Conservation (phyloP, 1,140 invertebrate species). For the Teleopsis dalmanni region DNA sequence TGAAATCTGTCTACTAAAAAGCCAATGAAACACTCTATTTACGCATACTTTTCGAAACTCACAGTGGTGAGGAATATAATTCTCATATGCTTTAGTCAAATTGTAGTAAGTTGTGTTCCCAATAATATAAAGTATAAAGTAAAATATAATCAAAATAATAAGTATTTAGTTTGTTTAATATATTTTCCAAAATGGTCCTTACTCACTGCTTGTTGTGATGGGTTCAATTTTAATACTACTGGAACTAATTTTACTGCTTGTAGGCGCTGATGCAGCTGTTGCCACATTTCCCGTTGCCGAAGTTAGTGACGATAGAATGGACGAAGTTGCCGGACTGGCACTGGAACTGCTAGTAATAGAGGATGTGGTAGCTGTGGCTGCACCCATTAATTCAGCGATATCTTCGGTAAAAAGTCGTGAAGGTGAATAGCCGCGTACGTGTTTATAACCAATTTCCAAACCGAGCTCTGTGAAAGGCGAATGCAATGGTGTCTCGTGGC, state of each 20-base stretch:
- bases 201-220: conserved; percentile 46
- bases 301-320: no score
- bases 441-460: conserved; percentile 61
- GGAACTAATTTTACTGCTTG: conserved; percentile 15
- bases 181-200: no score
- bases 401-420: conserved; percentile 57
- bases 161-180: no score
- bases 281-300: neutral
- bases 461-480: conserved; percentile 53
- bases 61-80: no score
- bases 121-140: no score
- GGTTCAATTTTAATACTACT: conserved; percentile 48
- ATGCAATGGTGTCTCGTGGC: conserved; percentile 49
- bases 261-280: conserved; percentile 2
- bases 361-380: conserved; percentile 5
- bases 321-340: conserved; percentile 5
- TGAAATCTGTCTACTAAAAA: no score
- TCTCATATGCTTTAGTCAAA: no score
- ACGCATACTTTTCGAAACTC: no score
- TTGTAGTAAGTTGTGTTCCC: no score
- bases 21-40: no score
- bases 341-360: conserved; percentile 7
- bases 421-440: conserved; percentile 51
- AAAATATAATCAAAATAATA: no score
- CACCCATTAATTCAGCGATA: conserved; percentile 41